Percentiles rank a stretch among this genome's conserved stretches.
These are phyloP conservation scores for Hanleya hanleyi DNA, from an alignment of 2,888 invertebrate species.

Conservation along the genomic window DNA sequence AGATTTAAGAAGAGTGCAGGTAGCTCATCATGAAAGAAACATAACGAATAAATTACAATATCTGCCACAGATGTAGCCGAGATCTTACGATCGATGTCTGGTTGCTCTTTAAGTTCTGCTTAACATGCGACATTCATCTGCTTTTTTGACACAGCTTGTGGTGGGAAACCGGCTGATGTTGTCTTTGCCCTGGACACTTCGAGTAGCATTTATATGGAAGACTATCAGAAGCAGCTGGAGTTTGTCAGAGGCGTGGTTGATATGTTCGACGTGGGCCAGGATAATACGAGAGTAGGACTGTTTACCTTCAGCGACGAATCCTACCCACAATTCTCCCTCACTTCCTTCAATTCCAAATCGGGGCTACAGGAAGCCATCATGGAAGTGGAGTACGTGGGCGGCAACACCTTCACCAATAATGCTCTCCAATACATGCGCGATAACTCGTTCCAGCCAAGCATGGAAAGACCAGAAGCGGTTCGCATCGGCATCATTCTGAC, in stretches of 20 bases:
- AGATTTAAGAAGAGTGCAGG: too few species aligned
- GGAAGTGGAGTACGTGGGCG: not conserved
- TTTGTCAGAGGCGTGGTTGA: constrained; percentile 52
- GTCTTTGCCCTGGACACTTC: constrained; percentile 52
- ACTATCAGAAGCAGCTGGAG: constrained; percentile 45
- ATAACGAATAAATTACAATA: too few species aligned
- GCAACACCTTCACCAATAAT: not conserved
- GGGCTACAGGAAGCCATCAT: not conserved
- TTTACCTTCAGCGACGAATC: constrained; percentile 43
- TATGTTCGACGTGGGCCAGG: constrained; percentile 51
- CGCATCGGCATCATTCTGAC: constrained; percentile 62
- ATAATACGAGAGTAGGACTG: constrained; percentile 50
- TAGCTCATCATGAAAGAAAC: too few species aligned
- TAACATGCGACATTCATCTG: too few species aligned
- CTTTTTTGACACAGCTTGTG: too few species aligned
- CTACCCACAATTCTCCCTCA: not conserved
- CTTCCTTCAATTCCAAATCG: not conserved
- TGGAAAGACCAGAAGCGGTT: constrained; percentile 41
- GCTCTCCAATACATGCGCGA: not conserved
- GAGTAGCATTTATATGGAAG: constrained; percentile 45
- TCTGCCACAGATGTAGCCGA: too few species aligned
- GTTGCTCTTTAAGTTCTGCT: too few species aligned
- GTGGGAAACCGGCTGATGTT: constrained; percentile 32
- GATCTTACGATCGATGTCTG: too few species aligned
- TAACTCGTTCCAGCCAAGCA: not conserved